A percentile compares a stretch with the other conserved stretches of the same genome.
These are phyloP conservation scores for Eretmochelys imbricata DNA, from an alignment of 2,113 vertebrate genomes.

Conservation along the genomic window DNA sequence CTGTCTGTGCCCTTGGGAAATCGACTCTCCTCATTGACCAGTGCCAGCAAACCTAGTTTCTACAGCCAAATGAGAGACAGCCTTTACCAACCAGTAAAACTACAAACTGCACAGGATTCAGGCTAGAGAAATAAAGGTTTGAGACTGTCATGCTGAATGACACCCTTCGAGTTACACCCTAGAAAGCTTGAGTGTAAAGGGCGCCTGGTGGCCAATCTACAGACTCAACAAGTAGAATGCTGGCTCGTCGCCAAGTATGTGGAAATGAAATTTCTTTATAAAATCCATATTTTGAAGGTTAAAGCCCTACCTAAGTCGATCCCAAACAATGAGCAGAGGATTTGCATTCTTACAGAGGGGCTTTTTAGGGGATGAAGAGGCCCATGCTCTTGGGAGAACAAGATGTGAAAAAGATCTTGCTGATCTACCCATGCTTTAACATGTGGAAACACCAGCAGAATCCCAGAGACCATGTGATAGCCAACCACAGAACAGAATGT, in stretches of 20 bases:
- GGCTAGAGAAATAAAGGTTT: conserved; percentile 22
- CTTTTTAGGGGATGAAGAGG: not conserved
- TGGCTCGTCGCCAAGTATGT: not conserved
- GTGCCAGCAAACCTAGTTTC: conserved; percentile 93
- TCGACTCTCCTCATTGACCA: conserved; percentile 94
- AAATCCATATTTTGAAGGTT: not conserved
- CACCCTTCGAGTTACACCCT: not conserved
- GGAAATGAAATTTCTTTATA: not conserved
- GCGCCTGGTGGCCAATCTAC: not conserved
- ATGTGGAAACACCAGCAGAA: not conserved
- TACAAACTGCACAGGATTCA: conserved; percentile 13
- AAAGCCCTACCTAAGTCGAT: not conserved
- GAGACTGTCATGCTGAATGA: conserved; percentile 14
- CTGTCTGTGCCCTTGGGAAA: conserved; percentile 95
- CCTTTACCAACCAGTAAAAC: conserved; percentile 51
- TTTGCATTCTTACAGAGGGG: not conserved
- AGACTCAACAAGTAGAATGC: not conserved
- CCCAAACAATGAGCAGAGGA: not conserved
- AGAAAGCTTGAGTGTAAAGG: conserved; percentile 4
- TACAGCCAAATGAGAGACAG: conserved; percentile 68
- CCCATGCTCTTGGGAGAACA: not conserved
- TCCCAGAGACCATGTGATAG: not conserved
- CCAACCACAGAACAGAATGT: not conserved
- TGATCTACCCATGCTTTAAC: not conserved
- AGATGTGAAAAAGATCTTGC: not conserved